phyloP scores from a whole-genome alignment of 2,888 invertebrate genomes.

The Pollenia griseotomentosa region DNA sequence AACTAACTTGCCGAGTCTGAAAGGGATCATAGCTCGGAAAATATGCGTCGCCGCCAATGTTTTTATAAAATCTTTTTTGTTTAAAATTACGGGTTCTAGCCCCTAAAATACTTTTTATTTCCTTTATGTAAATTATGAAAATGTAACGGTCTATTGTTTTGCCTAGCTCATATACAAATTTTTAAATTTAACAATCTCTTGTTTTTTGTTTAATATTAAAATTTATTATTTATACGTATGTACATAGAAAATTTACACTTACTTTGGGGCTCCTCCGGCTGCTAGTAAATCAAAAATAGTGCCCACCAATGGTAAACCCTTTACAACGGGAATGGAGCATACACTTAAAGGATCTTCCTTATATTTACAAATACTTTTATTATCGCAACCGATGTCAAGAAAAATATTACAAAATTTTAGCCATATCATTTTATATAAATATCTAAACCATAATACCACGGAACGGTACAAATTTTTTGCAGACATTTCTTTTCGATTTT shows the following conservation, averaged over 20 bases:
- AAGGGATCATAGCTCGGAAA: too few species aligned
- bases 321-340: constrained; percentile 84
- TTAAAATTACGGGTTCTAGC: too few species aligned
- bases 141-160: too few species aligned
- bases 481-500: constrained; percentile 26
- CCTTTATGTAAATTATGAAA: too few species aligned
- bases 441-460: constrained; percentile 19
- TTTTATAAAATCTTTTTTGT: too few species aligned
- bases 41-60: too few species aligned
- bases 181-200: neutral
- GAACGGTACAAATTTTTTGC: constrained; percentile 33
- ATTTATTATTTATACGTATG: too few species aligned
- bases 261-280: constrained; percentile 86
- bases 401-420: constrained; percentile 31
- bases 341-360: neutral
- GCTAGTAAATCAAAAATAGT: constrained; percentile 86
- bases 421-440: constrained; percentile 57
- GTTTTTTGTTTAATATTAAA: too few species aligned
- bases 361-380: neutral
- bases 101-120: too few species aligned
- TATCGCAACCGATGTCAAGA: neutral
- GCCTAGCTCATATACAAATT: too few species aligned
- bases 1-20: too few species aligned
- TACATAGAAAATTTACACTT: constrained; percentile 75
- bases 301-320: constrained; percentile 85